Conservation (phyloP, 2,888 invertebrate genomes). For the Apodemia zela region DNA sequence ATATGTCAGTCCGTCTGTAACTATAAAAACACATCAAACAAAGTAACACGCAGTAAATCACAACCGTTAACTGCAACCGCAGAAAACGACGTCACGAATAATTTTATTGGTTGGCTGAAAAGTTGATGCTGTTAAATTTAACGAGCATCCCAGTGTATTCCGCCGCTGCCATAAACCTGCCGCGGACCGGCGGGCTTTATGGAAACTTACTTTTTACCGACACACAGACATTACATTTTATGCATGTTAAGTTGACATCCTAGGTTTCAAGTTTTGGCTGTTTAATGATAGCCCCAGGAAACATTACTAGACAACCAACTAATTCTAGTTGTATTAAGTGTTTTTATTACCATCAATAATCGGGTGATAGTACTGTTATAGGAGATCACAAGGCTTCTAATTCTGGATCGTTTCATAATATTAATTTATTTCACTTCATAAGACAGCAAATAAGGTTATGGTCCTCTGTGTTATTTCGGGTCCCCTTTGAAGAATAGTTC, state of each 20-base stretch:
- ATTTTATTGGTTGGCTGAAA: conserved; percentile 54
- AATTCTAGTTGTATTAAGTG: too few relatives aligned
- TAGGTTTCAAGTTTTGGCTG: background rate
- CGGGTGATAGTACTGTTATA: too few relatives aligned
- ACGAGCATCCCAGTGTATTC: conserved; percentile 52
- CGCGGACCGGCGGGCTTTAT: conserved; percentile 17
- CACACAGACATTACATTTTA: conserved; percentile 6
- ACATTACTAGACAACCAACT: background rate
- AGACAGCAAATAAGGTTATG: too few relatives aligned
- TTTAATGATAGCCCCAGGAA: background rate
- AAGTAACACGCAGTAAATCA: conserved; percentile 21
- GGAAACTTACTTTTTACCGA: conserved; percentile 7
- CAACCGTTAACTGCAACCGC: conserved; percentile 19
- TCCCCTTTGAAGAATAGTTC: too few relatives aligned
- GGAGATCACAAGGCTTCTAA: too few relatives aligned
- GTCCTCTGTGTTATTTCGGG: too few relatives aligned
- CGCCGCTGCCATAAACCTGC: conserved; percentile 31
- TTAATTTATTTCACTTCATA: too few relatives aligned
- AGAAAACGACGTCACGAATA: conserved; percentile 37
- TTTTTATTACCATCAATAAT: too few relatives aligned
- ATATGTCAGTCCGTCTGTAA: background rate
- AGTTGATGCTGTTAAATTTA: conserved; percentile 58
- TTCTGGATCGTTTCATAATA: too few relatives aligned
- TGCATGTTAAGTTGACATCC: background rate
- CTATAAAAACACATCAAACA: conserved; percentile 17